These are phyloP conservation scores for Sprattus sprattus DNA, from an alignment of 2,113 vertebrate genomes.

Conservation along the genomic window DNA sequence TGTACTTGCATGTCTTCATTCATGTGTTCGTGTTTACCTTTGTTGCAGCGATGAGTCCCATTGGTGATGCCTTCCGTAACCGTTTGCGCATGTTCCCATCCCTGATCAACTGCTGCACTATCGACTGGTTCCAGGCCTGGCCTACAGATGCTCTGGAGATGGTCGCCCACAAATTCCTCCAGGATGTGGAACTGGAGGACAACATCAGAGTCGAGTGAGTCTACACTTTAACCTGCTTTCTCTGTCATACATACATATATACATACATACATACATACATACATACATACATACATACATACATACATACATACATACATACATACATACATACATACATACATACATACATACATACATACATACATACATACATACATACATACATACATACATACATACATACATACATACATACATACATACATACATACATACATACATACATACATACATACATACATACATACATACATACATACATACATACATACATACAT, in stretches of 20 bases:
- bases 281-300: not conserved
- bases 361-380: not conserved
- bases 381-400: not conserved
- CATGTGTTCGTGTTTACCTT: slow-evolving; percentile 2
- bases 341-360: not conserved
- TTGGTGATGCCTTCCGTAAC: slow-evolving; percentile 91
- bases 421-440: not conserved
- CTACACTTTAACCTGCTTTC: not conserved
- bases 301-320: not conserved
- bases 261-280: not conserved
- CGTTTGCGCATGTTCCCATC: slow-evolving; percentile 91
- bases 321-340: not conserved
- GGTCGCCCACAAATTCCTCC: slow-evolving; percentile 90
- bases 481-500: not conserved
- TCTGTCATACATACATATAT: not conserved
- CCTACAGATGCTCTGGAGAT: slow-evolving; percentile 89
- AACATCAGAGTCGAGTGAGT: slow-evolving; percentile 76
- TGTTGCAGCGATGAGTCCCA: slow-evolving; percentile 86
- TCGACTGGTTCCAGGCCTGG: slow-evolving; percentile 95
- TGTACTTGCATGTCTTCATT: not conserved
- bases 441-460: not conserved
- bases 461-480: not conserved
- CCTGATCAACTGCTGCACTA: slow-evolving; percentile 92
- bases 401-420: not conserved
- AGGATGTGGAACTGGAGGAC: slow-evolving; percentile 83